A percentile compares a stretch with the other conserved stretches of the same genome.
Evolutionary conservation across 2,113 vertebrate species (phyloP).

Genomic region (Rhinopithecus roxellana): DNA sequence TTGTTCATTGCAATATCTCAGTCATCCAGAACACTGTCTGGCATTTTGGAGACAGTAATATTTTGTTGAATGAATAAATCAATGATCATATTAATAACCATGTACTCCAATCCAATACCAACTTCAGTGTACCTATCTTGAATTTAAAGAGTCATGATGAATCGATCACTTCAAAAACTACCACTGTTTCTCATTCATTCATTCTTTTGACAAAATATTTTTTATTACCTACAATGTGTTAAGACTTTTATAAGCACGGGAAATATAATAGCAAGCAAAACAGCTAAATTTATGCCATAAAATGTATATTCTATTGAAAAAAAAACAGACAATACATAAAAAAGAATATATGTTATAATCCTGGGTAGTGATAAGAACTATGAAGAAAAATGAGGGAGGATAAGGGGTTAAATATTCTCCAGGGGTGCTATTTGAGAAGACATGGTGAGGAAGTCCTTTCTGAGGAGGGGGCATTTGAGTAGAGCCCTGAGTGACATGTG

Average conservation of each 20-base stretch:
- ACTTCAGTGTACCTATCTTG: neutral
- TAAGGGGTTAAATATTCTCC: neutral
- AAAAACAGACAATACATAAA: neutral
- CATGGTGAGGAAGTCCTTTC: neutral
- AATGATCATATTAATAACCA: neutral
- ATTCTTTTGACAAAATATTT: neutral
- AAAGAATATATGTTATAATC: neutral
- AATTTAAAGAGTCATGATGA: neutral
- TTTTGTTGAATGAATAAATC: neutral
- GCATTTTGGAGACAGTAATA: neutral
- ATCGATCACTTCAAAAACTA: neutral
- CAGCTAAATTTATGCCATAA: neutral
- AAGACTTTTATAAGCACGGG: neutral
- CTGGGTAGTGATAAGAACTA: neutral
- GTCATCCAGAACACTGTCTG: neutral
- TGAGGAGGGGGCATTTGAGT: neutral
- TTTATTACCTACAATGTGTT: neutral
- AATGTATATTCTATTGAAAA: neutral
- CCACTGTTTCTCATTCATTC: neutral
- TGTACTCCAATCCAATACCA: neutral
- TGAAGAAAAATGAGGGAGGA: neutral
- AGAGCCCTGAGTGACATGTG: no score
- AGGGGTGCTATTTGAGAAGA: neutral
- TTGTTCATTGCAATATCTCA: neutral
- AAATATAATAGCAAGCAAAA: neutral